phyloP scores from a whole-genome alignment of 2,113 vertebrate genomes.

The Tachuris rubrigastra region DNA sequence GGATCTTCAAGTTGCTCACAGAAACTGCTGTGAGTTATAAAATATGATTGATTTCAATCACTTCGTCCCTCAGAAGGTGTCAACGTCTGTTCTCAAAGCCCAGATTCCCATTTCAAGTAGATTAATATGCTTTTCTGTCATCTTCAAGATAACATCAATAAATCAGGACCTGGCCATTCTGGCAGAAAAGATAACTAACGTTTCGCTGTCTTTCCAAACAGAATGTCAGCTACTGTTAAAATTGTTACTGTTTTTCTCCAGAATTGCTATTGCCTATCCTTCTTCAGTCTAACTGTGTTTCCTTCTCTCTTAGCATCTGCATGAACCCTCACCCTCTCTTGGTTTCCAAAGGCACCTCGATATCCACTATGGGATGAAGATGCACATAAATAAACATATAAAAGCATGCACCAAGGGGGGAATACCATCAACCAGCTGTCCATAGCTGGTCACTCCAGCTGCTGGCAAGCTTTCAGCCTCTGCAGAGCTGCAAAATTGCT shows the following conservation, averaged over 20 bases:
- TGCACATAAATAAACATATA: neutral
- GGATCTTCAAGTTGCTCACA: neutral
- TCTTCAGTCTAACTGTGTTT: neutral
- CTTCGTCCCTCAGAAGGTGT: neutral
- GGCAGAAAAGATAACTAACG: conserved; percentile 41
- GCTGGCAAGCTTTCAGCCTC: neutral
- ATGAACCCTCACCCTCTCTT: neutral
- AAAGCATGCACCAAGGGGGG: neutral
- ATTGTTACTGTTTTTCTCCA: conserved; percentile 21
- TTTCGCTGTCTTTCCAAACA: conserved; percentile 1
- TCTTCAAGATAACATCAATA: conserved; percentile 48
- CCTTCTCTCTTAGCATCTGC: neutral
- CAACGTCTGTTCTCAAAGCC: neutral
- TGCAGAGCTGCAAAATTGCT: fast-evolving
- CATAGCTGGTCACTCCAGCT: neutral
- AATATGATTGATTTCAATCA: conserved; percentile 23
- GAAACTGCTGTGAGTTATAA: conserved; percentile 2
- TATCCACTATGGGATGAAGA: neutral
- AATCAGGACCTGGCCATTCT: neutral
- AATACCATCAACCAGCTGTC: neutral
- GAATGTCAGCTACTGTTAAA: neutral
- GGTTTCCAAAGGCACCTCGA: neutral
- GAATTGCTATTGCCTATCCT: neutral
- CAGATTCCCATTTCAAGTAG: conserved; percentile 39
- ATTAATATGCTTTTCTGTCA: conserved; percentile 21